Base-by-base conservation (phyloP, 2,888 invertebrate species). In the Mamestra brassicae region DNA sequence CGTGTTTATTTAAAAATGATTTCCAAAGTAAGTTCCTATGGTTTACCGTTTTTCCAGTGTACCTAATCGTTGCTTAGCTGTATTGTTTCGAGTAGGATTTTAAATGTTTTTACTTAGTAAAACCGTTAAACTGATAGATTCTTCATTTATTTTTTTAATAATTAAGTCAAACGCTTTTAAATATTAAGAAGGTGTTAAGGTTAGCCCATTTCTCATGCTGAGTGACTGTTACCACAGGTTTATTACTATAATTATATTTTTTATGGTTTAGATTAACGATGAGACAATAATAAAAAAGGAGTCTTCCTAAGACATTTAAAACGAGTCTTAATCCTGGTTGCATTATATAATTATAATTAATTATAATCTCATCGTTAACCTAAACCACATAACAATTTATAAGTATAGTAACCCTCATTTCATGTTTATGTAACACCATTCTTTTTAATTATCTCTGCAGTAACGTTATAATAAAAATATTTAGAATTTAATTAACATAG, bases 1-100 rank as follows among this genome's bases (percentile, higher is more conserved):
- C 36, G 81, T 84, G 71, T 75, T 84, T 70, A 63, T 72, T 76
- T 83, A 74, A 89, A 90, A 85, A 95, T 94, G 95, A 86, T 93
- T 78, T 87, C 88, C 66, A 93, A 90, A 92, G 95, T 95, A 92
- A 94, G 95, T 94, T 85, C 47, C 36, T 63, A 5, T 7, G 13
- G 5, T 57, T 34, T 6, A 36, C 0, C 13, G 45, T n/a, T 47
- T 4, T n/a, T 4, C 1, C 11, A 38, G n/a, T 76, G 47, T 38
- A 3, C 8, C 0, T 52, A 2, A 52, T 26, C 3, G 5, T 36
- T 61, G 4, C 8, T 36, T 17, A 2, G 8, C 13, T 3, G 17
- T 17, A 45, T 17, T 47, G 7, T 17, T 57, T 11, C 6, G 1
- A 11, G 6, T 45, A 17, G 0, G 1, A 54, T 38, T 26, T 55